Evolutionary conservation across 2,888 invertebrate genomes (phyloP).

Genomic region (Drosophila borborema): DNA sequence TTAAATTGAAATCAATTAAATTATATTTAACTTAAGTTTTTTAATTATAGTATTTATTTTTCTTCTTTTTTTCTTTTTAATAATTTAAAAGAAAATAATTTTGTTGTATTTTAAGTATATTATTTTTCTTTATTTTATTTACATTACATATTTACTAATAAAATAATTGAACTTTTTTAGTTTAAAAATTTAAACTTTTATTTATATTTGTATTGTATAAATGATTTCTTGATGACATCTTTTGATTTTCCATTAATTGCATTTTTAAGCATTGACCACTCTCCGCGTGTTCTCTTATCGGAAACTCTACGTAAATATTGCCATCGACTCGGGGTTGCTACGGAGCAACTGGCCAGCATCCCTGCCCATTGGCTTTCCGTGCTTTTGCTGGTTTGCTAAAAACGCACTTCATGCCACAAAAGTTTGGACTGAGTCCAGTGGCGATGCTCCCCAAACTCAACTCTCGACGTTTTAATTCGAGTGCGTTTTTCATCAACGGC

Average conservation of each 20-base stretch:
- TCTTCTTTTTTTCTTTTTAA: too few species aligned
- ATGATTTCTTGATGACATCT: background rate
- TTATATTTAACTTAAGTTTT: too few species aligned
- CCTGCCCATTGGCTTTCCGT: background rate
- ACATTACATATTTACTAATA: too few species aligned
- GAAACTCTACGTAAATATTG: slow-evolving; percentile 59
- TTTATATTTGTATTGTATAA: background rate
- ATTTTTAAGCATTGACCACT: slow-evolving; percentile 10
- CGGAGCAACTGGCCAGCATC: background rate
- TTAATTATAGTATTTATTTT: too few species aligned
- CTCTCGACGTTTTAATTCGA: slow-evolving; percentile 71
- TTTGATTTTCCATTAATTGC: slow-evolving; percentile 27
- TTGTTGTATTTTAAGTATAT: too few species aligned
- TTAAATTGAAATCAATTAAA: background rate
- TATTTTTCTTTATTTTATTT: too few species aligned
- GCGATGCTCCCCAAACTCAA: slow-evolving; percentile 12
- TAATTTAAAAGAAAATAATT: too few species aligned
- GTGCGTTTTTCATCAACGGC: slow-evolving; percentile 79
- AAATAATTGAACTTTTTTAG: too few species aligned
- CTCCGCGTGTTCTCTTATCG: background rate
- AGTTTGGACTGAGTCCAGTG: slow-evolving; percentile 45
- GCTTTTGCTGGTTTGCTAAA: slow-evolving; percentile 17
- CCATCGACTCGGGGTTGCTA: slow-evolving; percentile 46
- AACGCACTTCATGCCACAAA: slow-evolving; percentile 53
- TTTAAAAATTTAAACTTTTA: too few species aligned